A percentile compares a stretch with the other conserved stretches of the same genome.
phyloP scores from a whole-genome alignment of 2,113 vertebrate species.

The Lamprotornis superbus region DNA sequence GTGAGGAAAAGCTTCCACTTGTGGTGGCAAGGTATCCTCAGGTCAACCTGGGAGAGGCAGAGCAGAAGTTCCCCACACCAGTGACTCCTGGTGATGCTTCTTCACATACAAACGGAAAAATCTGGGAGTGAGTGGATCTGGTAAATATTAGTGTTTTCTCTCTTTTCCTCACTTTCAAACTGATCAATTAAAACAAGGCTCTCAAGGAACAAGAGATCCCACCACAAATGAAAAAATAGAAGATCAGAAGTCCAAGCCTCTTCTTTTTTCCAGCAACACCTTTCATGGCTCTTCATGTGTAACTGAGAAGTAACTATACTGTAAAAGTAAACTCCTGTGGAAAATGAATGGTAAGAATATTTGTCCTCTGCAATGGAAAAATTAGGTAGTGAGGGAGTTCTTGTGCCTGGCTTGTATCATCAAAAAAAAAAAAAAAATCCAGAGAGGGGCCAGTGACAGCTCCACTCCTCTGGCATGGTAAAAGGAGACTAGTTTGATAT shows the following conservation, averaged over 20 bases:
- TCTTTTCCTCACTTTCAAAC: not conserved
- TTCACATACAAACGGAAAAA: not conserved
- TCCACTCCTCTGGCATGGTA: not conserved
- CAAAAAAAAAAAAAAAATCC: not conserved
- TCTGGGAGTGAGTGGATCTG: not conserved
- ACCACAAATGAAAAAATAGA: not conserved
- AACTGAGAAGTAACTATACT: not conserved
- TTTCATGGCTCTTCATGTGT: not conserved
- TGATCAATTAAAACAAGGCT: not conserved
- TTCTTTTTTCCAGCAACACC: not conserved
- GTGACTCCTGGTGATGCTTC: not conserved
- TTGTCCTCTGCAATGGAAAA: constrained; percentile 3
- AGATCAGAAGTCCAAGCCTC: not conserved
- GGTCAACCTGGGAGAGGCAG: not conserved
- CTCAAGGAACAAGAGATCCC: not conserved
- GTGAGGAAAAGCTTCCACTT: not conserved
- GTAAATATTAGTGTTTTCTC: not conserved
- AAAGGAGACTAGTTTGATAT: constrained; percentile 6
- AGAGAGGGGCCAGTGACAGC: not conserved
- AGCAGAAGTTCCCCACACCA: not conserved
- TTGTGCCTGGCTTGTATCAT: constrained; percentile 56
- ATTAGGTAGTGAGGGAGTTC: not conserved
- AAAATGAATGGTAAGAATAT: constrained; percentile 23
- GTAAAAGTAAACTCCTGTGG: not conserved
- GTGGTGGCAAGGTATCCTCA: not conserved